These are phyloP conservation scores for Teleogryllus occipitalis DNA, from an alignment of 1,140 invertebrate species.

Conservation along the genomic window DNA sequence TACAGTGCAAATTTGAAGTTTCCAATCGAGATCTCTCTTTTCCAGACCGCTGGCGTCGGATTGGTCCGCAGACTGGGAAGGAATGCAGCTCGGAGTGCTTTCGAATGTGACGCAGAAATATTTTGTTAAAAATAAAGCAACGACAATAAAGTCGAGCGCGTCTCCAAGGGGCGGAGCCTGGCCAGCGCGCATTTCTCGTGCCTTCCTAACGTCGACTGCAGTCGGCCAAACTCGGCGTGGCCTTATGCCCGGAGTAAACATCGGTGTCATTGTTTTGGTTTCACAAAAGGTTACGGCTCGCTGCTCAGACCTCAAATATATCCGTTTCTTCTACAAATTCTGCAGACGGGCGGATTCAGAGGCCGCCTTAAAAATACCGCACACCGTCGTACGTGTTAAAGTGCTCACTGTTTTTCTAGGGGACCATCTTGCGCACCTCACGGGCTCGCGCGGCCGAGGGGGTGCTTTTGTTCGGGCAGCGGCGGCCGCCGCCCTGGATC, in stretches of 20 bases:
- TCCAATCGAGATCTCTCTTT: too few species aligned
- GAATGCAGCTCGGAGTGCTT: too few species aligned
- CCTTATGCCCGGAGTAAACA: neutral
- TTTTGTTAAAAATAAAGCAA: too few species aligned
- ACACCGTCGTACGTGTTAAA: neutral
- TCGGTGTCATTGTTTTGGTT: neutral
- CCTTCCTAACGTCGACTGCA: neutral
- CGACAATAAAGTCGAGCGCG: too few species aligned
- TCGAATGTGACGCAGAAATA: too few species aligned
- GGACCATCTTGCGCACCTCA: neutral
- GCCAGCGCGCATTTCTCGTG: too few species aligned
- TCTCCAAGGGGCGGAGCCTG: too few species aligned
- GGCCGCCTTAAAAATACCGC: neutral
- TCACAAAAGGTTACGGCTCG: neutral
- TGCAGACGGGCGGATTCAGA: neutral
- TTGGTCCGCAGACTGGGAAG: too few species aligned
- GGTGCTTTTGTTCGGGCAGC: neutral
- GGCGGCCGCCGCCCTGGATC: neutral
- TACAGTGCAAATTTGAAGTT: too few species aligned
- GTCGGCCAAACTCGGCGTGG: neutral
- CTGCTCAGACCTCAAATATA: neutral
- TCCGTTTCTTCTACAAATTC: neutral
- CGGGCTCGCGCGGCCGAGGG: too few species aligned
- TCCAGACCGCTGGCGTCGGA: too few species aligned
- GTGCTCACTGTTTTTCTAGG: neutral